These are phyloP conservation scores for Aspidoscelis tigris DNA, from an alignment of 2,113 vertebrate species.

Conservation along the genomic window DNA sequence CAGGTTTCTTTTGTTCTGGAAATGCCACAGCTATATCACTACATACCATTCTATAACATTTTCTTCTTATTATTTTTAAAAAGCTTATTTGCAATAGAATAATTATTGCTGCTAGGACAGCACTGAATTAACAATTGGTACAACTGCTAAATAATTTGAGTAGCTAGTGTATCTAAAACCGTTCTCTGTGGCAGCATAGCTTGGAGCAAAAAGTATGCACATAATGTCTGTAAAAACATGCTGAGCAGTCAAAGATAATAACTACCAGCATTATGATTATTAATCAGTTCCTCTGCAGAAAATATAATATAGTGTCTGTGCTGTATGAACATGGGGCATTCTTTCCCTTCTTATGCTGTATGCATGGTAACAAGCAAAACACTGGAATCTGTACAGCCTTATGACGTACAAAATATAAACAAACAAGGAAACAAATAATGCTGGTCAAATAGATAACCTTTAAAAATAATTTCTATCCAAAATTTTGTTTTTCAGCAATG, in stretches of 20 bases:
- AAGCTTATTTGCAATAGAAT: not conserved
- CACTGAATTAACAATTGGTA: not conserved
- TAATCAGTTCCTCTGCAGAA: not conserved
- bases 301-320: not conserved
- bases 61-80: not conserved
- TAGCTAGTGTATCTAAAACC: not conserved
- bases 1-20: too few relatives aligned
- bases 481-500: not conserved
- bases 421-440: too few relatives aligned
- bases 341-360: not conserved
- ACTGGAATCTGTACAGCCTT: not conserved
- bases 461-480: not conserved
- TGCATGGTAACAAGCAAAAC: not conserved
- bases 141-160: not conserved
- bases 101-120: not conserved
- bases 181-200: not conserved
- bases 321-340: not conserved
- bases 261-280: not conserved
- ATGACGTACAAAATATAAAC: too few relatives aligned
- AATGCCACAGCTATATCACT: not conserved
- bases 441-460: not conserved
- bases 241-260: not conserved
- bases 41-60: not conserved
- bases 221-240: not conserved
- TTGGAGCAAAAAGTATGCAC: not conserved